These are phyloP conservation scores for Trochalopteron elliotii DNA, from an alignment of 2,113 vertebrate species.

Conservation along the genomic window DNA sequence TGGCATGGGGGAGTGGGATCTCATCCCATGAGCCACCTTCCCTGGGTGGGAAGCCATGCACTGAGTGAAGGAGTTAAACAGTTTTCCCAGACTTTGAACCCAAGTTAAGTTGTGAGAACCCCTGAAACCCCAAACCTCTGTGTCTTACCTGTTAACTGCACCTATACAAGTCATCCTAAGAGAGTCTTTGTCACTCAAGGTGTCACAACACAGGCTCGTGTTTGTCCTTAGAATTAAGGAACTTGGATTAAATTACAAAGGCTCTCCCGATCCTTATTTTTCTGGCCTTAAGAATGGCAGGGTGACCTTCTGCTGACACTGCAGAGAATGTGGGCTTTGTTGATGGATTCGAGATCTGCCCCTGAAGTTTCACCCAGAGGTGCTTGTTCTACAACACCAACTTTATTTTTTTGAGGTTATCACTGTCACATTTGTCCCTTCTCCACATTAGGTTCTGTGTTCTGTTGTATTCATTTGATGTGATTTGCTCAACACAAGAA, in stretches of 20 bases:
- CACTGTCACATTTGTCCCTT: not conserved
- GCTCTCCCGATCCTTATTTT: not conserved
- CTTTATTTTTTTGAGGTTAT: not conserved
- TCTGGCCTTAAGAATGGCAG: not conserved
- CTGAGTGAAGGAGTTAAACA: not conserved
- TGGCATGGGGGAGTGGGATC: not conserved
- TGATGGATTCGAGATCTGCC: fast-evolving
- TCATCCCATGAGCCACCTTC: not conserved
- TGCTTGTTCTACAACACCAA: not conserved
- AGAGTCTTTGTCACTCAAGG: not conserved
- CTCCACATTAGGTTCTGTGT: not conserved
- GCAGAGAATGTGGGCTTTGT: not conserved
- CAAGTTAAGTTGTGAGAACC: not conserved
- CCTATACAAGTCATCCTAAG: not conserved
- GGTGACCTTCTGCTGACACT: not conserved
- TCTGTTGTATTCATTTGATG: not conserved
- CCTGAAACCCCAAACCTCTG: not conserved
- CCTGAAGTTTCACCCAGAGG: not conserved
- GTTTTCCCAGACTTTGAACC: not conserved
- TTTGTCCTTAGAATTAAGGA: not conserved
- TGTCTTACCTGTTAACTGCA: fast-evolving
- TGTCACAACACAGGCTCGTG: fast-evolving
- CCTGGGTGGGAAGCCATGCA: not conserved
- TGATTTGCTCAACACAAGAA: not conserved
- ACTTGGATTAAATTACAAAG: not conserved